Conservation (phyloP, 2,797 vertebrate genomes). For the Melanotaenia nigrans region DNA sequence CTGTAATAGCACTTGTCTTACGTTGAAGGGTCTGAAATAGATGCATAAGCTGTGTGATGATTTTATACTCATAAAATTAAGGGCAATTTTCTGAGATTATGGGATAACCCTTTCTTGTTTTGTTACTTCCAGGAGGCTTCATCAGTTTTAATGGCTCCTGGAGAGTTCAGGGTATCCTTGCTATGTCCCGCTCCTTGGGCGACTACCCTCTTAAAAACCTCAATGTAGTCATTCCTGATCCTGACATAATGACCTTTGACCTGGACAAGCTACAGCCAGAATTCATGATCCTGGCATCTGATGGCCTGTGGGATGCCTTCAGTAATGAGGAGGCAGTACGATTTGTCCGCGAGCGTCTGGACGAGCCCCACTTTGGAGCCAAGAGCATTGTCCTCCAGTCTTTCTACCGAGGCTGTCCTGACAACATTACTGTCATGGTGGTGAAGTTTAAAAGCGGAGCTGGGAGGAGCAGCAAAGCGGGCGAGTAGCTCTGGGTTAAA, state of each 20-base stretch:
- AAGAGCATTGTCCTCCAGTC: constrained; percentile 99
- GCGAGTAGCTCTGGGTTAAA: constrained; percentile 46
- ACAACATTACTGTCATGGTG: constrained; percentile 99
- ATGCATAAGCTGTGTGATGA: background rate
- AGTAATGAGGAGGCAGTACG: constrained; percentile 97
- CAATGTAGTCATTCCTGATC: constrained; percentile 96
- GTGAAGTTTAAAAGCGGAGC: constrained; percentile 96
- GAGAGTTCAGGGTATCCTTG: constrained; percentile 98
- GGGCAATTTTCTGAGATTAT: background rate
- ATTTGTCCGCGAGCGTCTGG: constrained; percentile 95
- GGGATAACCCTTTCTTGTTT: background rate
- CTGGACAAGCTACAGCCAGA: constrained; percentile 98
- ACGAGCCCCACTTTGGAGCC: constrained; percentile 97
- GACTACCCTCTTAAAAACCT: constrained; percentile 98
- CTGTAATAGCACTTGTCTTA: constrained; percentile 31
- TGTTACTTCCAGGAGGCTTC: constrained; percentile 88
- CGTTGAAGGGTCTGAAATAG: background rate
- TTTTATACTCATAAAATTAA: background rate
- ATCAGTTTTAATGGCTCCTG: constrained; percentile 99
- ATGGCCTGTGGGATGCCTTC: constrained; percentile 98
- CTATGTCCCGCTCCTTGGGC: constrained; percentile 98
- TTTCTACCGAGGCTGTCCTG: constrained; percentile 96
- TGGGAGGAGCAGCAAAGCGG: constrained; percentile 77
- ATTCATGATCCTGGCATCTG: constrained; percentile 98
- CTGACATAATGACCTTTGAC: constrained; percentile 96